Conservation (phyloP, 2,888 invertebrate genomes). For the Eledona agricola region DNA sequence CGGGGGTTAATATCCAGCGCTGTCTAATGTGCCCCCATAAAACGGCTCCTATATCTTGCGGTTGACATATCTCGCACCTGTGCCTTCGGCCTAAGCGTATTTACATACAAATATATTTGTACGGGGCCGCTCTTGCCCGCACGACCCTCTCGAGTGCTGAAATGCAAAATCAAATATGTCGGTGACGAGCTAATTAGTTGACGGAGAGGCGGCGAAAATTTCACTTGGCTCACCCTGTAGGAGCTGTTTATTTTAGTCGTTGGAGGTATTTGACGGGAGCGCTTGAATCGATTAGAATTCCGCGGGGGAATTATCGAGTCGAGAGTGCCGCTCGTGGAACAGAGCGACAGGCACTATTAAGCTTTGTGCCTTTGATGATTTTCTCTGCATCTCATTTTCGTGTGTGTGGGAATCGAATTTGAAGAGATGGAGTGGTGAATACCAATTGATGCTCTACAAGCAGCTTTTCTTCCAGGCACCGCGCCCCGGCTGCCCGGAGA, state of each 20-base stretch:
- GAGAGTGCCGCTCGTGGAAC: slow-evolving; percentile 48
- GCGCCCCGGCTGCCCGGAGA: slow-evolving; percentile 36
- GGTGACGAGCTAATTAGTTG: background rate
- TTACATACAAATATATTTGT: slow-evolving; percentile 62
- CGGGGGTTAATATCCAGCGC: slow-evolving; percentile 49
- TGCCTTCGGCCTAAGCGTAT: slow-evolving; percentile 59
- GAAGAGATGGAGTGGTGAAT: slow-evolving; percentile 62
- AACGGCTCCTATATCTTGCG: slow-evolving; percentile 59
- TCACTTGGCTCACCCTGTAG: slow-evolving; percentile 54
- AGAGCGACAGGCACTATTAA: slow-evolving; percentile 56
- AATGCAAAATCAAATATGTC: slow-evolving; percentile 59
- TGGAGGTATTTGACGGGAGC: slow-evolving; percentile 42
- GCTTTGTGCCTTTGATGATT: slow-evolving; percentile 65
- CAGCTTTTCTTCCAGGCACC: slow-evolving; percentile 52
- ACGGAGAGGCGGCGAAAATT: slow-evolving; percentile 44
- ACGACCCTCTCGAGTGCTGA: slow-evolving; percentile 55
- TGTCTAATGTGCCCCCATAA: slow-evolving; percentile 59
- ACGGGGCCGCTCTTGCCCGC: slow-evolving; percentile 42
- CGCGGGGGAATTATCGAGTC: slow-evolving; percentile 38
- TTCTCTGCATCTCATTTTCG: slow-evolving; percentile 64
- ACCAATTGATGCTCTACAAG: slow-evolving; percentile 60
- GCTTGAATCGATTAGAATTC: slow-evolving; percentile 41
- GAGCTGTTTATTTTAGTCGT: slow-evolving; percentile 58
- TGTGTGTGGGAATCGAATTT: slow-evolving; percentile 62
- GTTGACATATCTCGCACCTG: slow-evolving; percentile 63